Evolutionary conservation across 2,113 vertebrate species (phyloP), one percentile per base, ranked within the genome.

Genomic region (Meles meles): DNA sequence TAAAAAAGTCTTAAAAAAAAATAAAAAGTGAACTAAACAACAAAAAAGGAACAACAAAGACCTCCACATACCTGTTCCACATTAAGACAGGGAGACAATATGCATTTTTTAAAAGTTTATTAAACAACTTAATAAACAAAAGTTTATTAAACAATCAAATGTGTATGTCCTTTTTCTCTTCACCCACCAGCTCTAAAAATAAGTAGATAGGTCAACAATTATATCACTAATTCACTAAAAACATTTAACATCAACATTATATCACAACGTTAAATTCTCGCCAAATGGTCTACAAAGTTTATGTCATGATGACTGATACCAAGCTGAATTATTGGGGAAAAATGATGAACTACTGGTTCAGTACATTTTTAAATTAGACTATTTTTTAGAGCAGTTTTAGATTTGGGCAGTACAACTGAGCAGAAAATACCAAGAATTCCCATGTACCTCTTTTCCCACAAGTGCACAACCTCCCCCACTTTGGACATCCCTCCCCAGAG

Each of bases 221-320:
- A 59, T 29, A 49, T 69, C 39, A 84, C 2, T 77, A 79, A 92
- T 72, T 88, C 34, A 67, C 11, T 57, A 31, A 67, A 88, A 31
- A 84, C 18, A 92, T 61, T 72, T 52, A 96, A 92, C 20, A 79
- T 55, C 44, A 91, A 74, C 10, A 71, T 65, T 92, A 92, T 92
- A 71, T 79, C 79, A 71, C 69, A 69, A 92, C 67, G 44, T 85
- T 52, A 95, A 93, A 95, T 80, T 85, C 87, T 85, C n/a, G 25
- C 47, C 63, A 86, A 80, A 80, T 74, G 31, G 31, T 13, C 71
- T 76, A 77, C 69, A 74, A 74, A 65, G 31, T 87, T 86, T 61
- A 85, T 79, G 52, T 89, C 25, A 93, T 83, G 20, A 92, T 77
- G 7, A 47, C 23, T 84, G n/a, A 88, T 14, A 63, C 37, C 37